Evolutionary conservation across 1,140 invertebrate genomes (phyloP).

Genomic region (Drosophila pandora): DNA sequence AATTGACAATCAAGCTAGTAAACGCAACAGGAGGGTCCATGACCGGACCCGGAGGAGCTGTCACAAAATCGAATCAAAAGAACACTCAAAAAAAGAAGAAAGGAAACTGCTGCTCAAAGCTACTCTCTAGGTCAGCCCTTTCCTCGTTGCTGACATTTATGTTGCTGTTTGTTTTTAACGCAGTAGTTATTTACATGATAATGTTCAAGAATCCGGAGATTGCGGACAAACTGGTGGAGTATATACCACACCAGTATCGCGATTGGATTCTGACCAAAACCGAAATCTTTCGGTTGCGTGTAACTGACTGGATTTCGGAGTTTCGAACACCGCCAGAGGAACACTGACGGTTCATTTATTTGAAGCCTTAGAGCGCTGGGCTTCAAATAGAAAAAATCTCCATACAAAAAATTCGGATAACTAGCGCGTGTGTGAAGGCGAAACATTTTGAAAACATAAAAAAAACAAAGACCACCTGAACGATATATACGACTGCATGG

Average conservation of each 20-base stretch:
- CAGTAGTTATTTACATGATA: slow-evolving; percentile 75
- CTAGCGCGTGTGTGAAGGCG: slow-evolving; percentile 57
- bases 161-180: slow-evolving; percentile 67
- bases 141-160: slow-evolving; percentile 73
- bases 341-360: slow-evolving; percentile 83
- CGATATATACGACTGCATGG: slow-evolving; percentile 54
- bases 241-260: slow-evolving; percentile 80
- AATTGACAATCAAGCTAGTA: slow-evolving; percentile 66
- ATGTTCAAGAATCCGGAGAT: slow-evolving; percentile 82
- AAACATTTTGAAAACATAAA: slow-evolving; percentile 15
- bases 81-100: slow-evolving; percentile 65
- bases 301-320: slow-evolving; percentile 80
- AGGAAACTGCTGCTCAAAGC: slow-evolving; percentile 30
- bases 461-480: slow-evolving; percentile 48
- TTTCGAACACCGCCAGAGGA: slow-evolving; percentile 80
- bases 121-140: slow-evolving; percentile 61
- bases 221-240: slow-evolving; percentile 74
- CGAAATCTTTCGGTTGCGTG: slow-evolving; percentile 75
- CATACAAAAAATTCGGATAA: slow-evolving; percentile 58
- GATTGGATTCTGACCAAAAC: slow-evolving; percentile 80
- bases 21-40: slow-evolving; percentile 21
- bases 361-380: slow-evolving; percentile 78
- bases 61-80: slow-evolving; percentile 57
- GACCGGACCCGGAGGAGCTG: slow-evolving; percentile 5
- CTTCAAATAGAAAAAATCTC: slow-evolving; percentile 64